A percentile compares a stretch with the other conserved stretches of the same genome.
These are phyloP conservation scores for Phalacrocorax aristotelis DNA, from an alignment of 2,113 vertebrate species.

Conservation along the genomic window DNA sequence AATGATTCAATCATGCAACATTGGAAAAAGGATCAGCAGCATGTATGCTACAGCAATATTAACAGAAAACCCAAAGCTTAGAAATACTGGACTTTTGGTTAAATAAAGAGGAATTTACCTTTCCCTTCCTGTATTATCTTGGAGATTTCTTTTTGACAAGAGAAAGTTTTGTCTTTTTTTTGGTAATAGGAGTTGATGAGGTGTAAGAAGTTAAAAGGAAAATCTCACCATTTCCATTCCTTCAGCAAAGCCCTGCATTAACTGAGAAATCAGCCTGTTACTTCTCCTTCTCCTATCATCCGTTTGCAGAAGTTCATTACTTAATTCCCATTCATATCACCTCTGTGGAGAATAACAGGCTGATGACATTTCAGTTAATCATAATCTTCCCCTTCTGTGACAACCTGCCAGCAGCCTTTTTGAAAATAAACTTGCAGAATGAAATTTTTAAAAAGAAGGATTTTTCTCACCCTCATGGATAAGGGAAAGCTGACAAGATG, in stretches of 20 bases:
- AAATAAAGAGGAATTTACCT: neutral
- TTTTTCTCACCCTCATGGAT: neutral
- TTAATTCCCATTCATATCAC: conserved; percentile 44
- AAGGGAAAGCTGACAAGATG: neutral
- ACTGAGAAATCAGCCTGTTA: conserved; percentile 27
- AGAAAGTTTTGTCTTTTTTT: neutral
- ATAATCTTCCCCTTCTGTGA: conserved; percentile 26
- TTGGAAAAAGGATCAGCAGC: neutral
- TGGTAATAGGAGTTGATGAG: neutral
- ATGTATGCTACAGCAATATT: neutral
- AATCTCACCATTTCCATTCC: neutral
- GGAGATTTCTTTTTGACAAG: conserved; percentile 26
- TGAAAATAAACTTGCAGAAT: conserved; percentile 45
- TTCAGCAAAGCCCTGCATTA: conserved; percentile 7
- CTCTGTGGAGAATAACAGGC: conserved; percentile 25
- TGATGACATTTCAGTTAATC: conserved; percentile 58
- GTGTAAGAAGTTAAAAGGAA: neutral
- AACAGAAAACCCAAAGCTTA: neutral
- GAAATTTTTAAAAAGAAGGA: neutral
- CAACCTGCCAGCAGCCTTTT: conserved; percentile 25
- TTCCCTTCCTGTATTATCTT: neutral
- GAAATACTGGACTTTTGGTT: neutral
- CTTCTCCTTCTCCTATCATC: conserved; percentile 12
- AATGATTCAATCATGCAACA: neutral
- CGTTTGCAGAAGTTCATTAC: conserved; percentile 12